Conservation (phyloP, 1,140 invertebrate species). For the Probaryconus sp. region DNA sequence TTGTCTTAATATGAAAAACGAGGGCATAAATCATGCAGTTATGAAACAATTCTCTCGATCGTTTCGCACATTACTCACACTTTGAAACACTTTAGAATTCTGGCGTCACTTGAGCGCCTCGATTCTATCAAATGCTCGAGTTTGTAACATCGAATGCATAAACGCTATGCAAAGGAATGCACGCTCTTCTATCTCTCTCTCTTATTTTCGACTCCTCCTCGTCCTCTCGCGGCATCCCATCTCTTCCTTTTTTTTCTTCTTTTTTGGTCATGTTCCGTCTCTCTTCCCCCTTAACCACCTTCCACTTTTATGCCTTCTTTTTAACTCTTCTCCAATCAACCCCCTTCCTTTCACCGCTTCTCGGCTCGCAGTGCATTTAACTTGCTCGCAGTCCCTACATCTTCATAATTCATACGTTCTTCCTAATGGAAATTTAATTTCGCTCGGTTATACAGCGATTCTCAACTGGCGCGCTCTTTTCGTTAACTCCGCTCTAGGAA, state of each 20-base stretch:
- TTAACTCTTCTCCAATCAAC: slow-evolving; percentile 46
- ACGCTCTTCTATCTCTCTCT: slow-evolving; percentile 9
- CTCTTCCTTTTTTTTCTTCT: background rate
- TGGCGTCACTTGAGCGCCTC: background rate
- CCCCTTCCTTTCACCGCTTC: slow-evolving; percentile 40
- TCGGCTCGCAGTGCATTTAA: slow-evolving; percentile 39
- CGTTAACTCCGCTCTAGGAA: slow-evolving; percentile 14
- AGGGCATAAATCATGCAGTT: slow-evolving; percentile 39
- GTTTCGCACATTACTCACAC: slow-evolving; percentile 30
- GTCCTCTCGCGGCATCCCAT: slow-evolving; percentile 22
- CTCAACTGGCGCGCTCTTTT: slow-evolving; percentile 28
- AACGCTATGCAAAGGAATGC: slow-evolving; percentile 42
- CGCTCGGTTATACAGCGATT: slow-evolving; percentile 55
- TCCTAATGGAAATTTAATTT: slow-evolving; percentile 73
- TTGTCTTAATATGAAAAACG: slow-evolving; percentile 43
- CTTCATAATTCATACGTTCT: slow-evolving; percentile 69
- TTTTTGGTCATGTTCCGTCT: slow-evolving; percentile 28
- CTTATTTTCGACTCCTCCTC: background rate
- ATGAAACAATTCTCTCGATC: slow-evolving; percentile 44
- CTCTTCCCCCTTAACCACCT: slow-evolving; percentile 22
- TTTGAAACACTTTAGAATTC: background rate
- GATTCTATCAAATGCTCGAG: slow-evolving; percentile 20
- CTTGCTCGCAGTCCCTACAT: slow-evolving; percentile 53
- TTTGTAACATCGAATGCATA: slow-evolving; percentile 26
- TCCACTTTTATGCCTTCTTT: slow-evolving; percentile 29